Evolutionary conservation across 2,113 vertebrate species (phyloP).

Genomic region (Xenus cinereus): DNA sequence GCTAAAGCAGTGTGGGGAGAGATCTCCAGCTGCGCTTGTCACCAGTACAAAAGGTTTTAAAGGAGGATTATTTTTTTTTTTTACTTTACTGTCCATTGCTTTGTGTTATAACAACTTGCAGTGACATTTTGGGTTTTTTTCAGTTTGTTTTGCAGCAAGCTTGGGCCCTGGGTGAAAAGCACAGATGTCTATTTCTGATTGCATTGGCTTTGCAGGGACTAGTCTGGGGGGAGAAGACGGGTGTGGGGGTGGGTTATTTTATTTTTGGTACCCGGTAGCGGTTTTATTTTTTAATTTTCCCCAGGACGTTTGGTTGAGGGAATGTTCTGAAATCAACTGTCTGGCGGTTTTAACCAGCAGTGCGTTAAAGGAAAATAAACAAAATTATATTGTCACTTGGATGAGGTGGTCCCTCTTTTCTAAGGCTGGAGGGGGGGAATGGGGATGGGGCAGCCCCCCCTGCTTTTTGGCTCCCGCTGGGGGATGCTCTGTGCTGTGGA

Average conservation of each 20-base stretch:
- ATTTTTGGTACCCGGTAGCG: constrained; percentile 43
- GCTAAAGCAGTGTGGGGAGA: constrained; percentile 22
- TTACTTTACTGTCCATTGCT: constrained; percentile 65
- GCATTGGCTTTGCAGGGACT: constrained; percentile 13
- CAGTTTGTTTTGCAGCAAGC: constrained; percentile 12
- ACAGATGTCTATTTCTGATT: constrained; percentile 16
- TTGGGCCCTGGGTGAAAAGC: constrained; percentile 42
- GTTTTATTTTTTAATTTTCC: constrained; percentile 45
- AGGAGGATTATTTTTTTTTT: constrained; percentile 40
- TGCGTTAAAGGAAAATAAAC: constrained; percentile 60
- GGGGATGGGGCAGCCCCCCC: not conserved
- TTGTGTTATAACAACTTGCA: constrained; percentile 73
- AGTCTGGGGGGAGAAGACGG: not conserved
- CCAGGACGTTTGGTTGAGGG: constrained; percentile 54
- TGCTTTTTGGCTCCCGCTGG: rapidly evolving
- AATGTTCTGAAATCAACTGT: constrained; percentile 47
- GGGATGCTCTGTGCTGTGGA: too few species aligned
- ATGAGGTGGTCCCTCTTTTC: constrained; percentile 6
- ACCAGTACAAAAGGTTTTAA: constrained; percentile 41
- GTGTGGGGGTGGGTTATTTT: constrained; percentile 31
- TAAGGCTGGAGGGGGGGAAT: not conserved
- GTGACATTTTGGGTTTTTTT: constrained; percentile 29
- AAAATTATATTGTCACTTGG: constrained; percentile 57
- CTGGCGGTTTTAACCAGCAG: constrained; percentile 59
- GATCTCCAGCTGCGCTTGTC: constrained; percentile 5